Evolutionary conservation across 2,113 vertebrate genomes (phyloP), one percentile per base, ranked within the genome.

Genomic region (Ceratotherium simum): DNA sequence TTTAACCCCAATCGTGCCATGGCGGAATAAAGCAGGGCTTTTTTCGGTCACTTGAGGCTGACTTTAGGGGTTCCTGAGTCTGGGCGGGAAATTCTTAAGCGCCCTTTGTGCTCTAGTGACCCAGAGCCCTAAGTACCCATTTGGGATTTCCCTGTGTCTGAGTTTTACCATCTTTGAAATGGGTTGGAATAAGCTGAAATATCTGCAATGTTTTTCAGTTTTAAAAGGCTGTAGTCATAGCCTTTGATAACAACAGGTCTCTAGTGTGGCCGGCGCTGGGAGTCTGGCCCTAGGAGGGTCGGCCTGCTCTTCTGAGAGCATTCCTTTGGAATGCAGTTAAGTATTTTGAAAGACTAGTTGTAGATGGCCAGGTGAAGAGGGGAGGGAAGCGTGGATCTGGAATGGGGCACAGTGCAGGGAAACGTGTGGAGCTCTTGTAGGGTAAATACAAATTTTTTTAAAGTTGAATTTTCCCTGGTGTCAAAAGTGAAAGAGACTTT

Each of bases 111-210:
- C 33, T 60, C 21, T 54, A 91, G 23, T 86, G 65, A 75, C 81
- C 70, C 8, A 25, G 75, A 67, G 29, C 31, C 29, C 46, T 81
- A 89, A 82, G 31, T 23, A 83, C 64, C n/a, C 60, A 58, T 73
- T 89, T 72, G 90, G 56, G 17, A 62, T 48, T 90, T 90, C 81
- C 73, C 82, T 78, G 48, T 89, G 46, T 92, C 81, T 96, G 96
- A 78, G 62, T 96, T 91, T 95, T 93, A 67, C 82, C 25, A 0
- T 94, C 80, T 96, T 90, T 97, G 84, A 96, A 95, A 94, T 69
- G 88, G 83, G 78, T 85, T 93, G 14, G 48, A 54, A 36, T 91
- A 78, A 65, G 14, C 72, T 51, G 48, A 82, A 76, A 31, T 72
- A 91, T 48, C 54, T 46, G 62, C n/a, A 82, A 18, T 36, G 16